phyloP scores from a whole-genome alignment of 1,140 invertebrate genomes.

The Pogonomyrmex californicus region DNA sequence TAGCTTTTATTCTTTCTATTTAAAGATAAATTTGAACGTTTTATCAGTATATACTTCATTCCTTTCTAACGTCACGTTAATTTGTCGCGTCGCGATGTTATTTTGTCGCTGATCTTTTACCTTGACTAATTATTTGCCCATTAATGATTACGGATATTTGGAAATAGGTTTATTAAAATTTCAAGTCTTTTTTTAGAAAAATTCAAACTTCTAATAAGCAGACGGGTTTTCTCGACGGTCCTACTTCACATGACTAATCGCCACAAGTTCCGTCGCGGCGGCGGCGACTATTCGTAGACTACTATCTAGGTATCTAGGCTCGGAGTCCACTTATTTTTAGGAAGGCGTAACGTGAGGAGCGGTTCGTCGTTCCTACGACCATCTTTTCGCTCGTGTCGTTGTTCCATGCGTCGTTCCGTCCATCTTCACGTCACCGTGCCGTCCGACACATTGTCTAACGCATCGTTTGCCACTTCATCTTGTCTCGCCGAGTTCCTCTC shows the following conservation, averaged over 20 bases:
- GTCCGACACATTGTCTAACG: constrained; percentile 47
- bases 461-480: constrained; percentile 50
- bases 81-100: not conserved
- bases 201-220: not conserved
- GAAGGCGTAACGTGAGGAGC: constrained; percentile 86
- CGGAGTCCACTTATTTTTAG: constrained; percentile 86
- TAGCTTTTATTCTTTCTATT: too few species aligned
- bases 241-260: constrained; percentile 77
- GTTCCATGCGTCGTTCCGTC: constrained; percentile 36
- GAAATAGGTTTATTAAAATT: too few species aligned
- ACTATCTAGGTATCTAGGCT: constrained; percentile 88
- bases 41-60: too few species aligned
- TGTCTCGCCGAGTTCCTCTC: not conserved
- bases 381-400: constrained; percentile 74
- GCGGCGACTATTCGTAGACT: constrained; percentile 84
- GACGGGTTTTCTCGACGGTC: constrained; percentile 45
- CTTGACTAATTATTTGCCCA: not conserved
- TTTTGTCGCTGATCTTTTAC: not conserved
- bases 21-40: too few species aligned
- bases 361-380: constrained; percentile 79
- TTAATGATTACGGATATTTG: not conserved
- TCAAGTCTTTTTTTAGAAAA: not conserved
- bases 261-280: constrained; percentile 81
- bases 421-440: not conserved
- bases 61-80: not conserved